Evolutionary conservation across 2,113 vertebrate genomes (phyloP), one percentile per base, ranked within the genome.

Genomic region (Hemiprocne comata): DNA sequence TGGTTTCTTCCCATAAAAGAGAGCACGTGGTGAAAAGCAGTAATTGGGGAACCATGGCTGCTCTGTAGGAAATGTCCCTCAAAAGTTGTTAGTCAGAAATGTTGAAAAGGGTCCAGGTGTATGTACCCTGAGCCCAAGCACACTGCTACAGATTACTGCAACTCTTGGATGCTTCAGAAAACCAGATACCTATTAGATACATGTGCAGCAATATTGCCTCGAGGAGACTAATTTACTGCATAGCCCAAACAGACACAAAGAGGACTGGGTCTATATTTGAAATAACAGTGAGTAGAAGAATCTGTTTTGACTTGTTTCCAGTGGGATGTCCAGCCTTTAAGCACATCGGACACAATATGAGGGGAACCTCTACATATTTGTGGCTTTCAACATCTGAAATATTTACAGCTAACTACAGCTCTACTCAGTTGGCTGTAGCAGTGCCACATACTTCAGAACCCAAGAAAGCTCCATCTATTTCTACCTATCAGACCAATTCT

Each of bases 281-380:
- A 76, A 6, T 48, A 69, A 6, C 48, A n/a, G 25, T 1, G 48
- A 71, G 62, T 9, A 42, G n/a, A 18, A 61, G 67, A 71, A 72
- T 79, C 71, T 76, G 19, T 3, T 62, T 75, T 54, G 40, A 38
- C 70, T 95, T 21, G 8, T 61, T 84, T 95, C 89, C 85, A 79
- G 33, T 14, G 58, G 78, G 89, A 90, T 67, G 80, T 76, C 12
- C 8, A 75, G 75, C 82, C 89, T 82, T 91, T 54, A 83, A 90
- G 85, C 78, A 57, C 57, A 91, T 54, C 64, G 85, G 76, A 67
- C 81, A 75, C 89, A 91, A 79, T 51, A 42, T 18, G 24, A 87
- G 86, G 61, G 90, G 53, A 93, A 94, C 86, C 84, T 92, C 82
- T 16, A 50, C 25, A 13, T 76, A 76, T 57, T 84, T 89, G 87